Evolutionary conservation across 2,797 vertebrate species (phyloP).

Genomic region (Triplophysa yarkandensis): DNA sequence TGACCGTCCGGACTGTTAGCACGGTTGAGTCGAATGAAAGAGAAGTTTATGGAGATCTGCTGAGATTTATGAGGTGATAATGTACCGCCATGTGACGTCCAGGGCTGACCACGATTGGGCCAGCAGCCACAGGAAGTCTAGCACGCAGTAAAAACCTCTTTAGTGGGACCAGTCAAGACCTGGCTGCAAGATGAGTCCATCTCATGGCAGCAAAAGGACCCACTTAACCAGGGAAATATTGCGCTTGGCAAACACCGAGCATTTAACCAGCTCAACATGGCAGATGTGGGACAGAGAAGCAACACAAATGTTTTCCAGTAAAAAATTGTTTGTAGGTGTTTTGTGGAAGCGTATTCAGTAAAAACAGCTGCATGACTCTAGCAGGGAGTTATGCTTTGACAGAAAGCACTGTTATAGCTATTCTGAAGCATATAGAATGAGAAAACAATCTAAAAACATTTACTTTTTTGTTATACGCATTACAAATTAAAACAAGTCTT

Average conservation of each 20-base stretch:
- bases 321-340: constrained; percentile 7
- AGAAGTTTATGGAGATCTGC: constrained; percentile 79
- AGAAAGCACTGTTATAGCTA: not conserved
- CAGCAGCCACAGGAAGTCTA: constrained; percentile 73
- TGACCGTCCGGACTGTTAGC: constrained; percentile 69
- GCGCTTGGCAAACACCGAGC: constrained; percentile 49
- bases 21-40: constrained; percentile 68
- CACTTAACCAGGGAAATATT: constrained; percentile 49
- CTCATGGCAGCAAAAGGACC: constrained; percentile 49
- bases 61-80: constrained; percentile 83
- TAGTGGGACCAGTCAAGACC: constrained; percentile 53
- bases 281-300: constrained; percentile 39
- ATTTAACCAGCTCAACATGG: constrained; percentile 36
- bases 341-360: not conserved
- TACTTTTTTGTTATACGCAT: not conserved
- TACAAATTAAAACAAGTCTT: not conserved
- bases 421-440: not conserved
- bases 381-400: not conserved
- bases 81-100: constrained; percentile 72
- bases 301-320: constrained; percentile 44
- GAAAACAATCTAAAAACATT: not conserved
- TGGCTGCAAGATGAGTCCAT: constrained; percentile 56
- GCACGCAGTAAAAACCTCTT: constrained; percentile 69
- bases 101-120: constrained; percentile 67
- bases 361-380: not conserved